phyloP scores from a whole-genome alignment of 2,797 vertebrate species.

The Anisognathus igniventris region DNA sequence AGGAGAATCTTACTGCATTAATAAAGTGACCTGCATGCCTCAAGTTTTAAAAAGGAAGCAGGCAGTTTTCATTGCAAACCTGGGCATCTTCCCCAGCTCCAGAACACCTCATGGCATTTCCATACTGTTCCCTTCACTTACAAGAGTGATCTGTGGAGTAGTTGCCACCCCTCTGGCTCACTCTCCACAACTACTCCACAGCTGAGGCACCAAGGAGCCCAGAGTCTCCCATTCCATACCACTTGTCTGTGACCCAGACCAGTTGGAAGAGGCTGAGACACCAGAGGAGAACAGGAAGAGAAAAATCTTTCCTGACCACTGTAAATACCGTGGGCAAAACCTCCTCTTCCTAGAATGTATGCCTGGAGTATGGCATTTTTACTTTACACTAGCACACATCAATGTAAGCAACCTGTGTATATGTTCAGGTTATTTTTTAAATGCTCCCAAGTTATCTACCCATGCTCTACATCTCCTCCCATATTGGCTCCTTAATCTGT shows the following conservation, averaged over 20 bases:
- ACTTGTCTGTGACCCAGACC: rapidly evolving
- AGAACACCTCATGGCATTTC: background rate
- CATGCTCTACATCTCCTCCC: background rate
- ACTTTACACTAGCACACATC: background rate
- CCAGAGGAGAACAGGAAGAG: background rate
- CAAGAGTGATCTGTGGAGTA: rapidly evolving
- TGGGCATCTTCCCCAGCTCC: background rate
- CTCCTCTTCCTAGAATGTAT: background rate
- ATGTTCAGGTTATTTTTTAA: background rate
- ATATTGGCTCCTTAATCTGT: background rate
- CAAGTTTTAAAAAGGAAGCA: background rate
- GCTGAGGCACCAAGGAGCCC: background rate
- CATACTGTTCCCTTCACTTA: background rate
- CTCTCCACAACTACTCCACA: background rate
- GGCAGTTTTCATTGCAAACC: background rate
- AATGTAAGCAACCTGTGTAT: background rate
- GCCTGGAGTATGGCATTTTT: background rate
- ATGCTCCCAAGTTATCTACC: background rate
- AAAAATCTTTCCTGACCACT: background rate
- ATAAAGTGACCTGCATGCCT: background rate
- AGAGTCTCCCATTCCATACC: background rate
- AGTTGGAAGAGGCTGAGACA: background rate
- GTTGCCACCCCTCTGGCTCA: background rate
- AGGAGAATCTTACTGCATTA: background rate
- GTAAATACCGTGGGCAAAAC: background rate